A percentile compares a stretch with the other conserved stretches of the same genome.
Evolutionary conservation across 2,113 vertebrate genomes (phyloP).

Genomic region (Pogonocichla stellata): DNA sequence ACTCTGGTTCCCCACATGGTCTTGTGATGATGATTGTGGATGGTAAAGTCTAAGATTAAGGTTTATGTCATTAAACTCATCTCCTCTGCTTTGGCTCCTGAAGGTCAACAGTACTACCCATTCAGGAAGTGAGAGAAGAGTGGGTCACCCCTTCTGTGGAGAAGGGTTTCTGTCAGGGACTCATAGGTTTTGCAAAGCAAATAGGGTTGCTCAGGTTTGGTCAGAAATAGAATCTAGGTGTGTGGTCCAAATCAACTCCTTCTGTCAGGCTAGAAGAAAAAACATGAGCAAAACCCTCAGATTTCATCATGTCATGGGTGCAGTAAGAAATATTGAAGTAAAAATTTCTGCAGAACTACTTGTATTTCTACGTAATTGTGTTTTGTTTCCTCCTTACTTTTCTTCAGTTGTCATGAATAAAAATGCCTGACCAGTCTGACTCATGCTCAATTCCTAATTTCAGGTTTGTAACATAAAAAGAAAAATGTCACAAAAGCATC

Average conservation of each 20-base stretch:
- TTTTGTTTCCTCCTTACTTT: neutral
- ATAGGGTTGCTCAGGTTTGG: neutral
- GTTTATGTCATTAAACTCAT: neutral
- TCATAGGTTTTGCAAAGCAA: neutral
- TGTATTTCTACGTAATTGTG: neutral
- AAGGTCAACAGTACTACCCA: accelerated
- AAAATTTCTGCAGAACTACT: neutral
- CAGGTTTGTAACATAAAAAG: neutral
- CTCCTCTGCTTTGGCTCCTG: neutral
- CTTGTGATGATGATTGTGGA: accelerated
- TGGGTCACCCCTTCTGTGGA: neutral
- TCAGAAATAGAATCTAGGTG: neutral
- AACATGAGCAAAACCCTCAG: neutral
- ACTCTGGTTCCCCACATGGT: accelerated
- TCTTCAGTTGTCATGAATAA: neutral
- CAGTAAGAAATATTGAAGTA: neutral
- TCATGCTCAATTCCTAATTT: neutral
- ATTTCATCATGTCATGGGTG: neutral
- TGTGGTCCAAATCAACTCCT: neutral
- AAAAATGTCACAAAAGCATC: neutral
- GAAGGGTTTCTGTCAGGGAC: accelerated
- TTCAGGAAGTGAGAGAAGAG: neutral
- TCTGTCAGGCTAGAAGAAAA: neutral
- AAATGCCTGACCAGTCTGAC: neutral
- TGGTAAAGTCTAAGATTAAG: neutral